Conservation (phyloP, 30 jellyfish, hydroid and myxozoan genomes). For the Chironex yamaguchii region DNA sequence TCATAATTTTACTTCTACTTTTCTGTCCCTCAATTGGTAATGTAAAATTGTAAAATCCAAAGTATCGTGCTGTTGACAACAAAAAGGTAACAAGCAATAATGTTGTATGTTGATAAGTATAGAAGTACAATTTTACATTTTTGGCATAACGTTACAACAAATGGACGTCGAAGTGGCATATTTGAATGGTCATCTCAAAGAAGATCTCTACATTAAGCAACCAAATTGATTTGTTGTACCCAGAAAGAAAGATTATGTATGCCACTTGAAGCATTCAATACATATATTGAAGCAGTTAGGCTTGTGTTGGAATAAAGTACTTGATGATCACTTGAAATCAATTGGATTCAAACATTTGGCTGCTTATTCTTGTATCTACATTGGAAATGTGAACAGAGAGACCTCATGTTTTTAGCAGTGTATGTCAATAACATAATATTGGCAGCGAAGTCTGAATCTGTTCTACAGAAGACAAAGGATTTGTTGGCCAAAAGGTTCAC, state of each 20-base stretch:
- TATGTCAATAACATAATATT: neutral
- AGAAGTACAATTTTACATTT: too few relatives aligned
- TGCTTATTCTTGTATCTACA: constrained; percentile 68
- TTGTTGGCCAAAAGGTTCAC: neutral
- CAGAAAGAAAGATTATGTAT: constrained; percentile 28
- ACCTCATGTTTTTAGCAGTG: too few relatives aligned
- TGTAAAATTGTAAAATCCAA: too few relatives aligned
- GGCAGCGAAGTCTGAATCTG: neutral
- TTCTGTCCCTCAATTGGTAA: too few relatives aligned
- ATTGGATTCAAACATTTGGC: constrained; percentile 38
- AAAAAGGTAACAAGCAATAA: too few relatives aligned
- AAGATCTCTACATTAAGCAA: constrained; percentile 70
- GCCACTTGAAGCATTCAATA: constrained; percentile 40
- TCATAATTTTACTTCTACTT: too few relatives aligned
- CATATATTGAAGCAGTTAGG: constrained; percentile 74
- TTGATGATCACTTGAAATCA: constrained; percentile 57
- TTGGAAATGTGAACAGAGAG: neutral
- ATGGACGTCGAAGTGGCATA: constrained; percentile 76
- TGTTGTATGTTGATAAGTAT: too few relatives aligned
- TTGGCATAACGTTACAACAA: constrained; percentile 70
- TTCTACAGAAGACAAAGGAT: too few relatives aligned
- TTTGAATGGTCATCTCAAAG: constrained; percentile 60
- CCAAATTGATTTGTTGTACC: constrained; percentile 66
- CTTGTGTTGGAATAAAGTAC: constrained; percentile 61
- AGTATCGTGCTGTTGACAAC: too few relatives aligned